Evolutionary conservation across 2,888 invertebrate genomes (phyloP), one percentile per base, ranked within the genome.

Genomic region (Eristalinus aeneus): DNA sequence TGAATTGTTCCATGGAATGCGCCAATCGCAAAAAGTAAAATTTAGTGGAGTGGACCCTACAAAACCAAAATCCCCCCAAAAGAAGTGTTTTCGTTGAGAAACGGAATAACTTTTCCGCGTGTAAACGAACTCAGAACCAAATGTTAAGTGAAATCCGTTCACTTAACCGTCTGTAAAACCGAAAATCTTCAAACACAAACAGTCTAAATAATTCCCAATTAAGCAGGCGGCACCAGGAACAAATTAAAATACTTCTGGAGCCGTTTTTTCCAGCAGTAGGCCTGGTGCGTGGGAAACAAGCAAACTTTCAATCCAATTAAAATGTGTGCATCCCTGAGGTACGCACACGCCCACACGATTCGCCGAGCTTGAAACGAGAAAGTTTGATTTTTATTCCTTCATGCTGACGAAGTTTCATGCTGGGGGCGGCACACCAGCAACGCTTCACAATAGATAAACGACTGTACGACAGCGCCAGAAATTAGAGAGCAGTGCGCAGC

Each of bases 361-460:
- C 16, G n/a, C n/a, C n/a, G n/a, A 8, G 46, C 16, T 46, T 16
- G 46, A 8, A 46, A 46, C 16, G 46, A 6, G 16, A 46, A 46
- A 46, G 46, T 46, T 46, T 46, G 46, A 46, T 46, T 46, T 46
- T 46, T 46, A 46, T 46, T 46, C 32, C 1, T 34, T 63, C 53
- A 46, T 9, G 23, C 46, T 27, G 16, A 5, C 4, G 22, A 9
- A 63, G 63, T 63, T 63, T 63, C 20, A 20, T 8, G 22, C 34
- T 20, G 16, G 12, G 34, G 27, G 53, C 31, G 46, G 5, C 6
- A 20, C 16, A 27, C 11, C 65, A 31, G 27, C 16, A 27, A 6
- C 65, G 53, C n/a, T 16, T 27, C 16, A 16, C 46, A 67, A 67
- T n/a, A 56, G 56, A 22, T 34, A 36, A 69, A 69, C 56, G 27